Evolutionary conservation across 2,888 invertebrate species (phyloP), one percentile per base, ranked within the genome.

Genomic region (Meteorus cinctellus): DNA sequence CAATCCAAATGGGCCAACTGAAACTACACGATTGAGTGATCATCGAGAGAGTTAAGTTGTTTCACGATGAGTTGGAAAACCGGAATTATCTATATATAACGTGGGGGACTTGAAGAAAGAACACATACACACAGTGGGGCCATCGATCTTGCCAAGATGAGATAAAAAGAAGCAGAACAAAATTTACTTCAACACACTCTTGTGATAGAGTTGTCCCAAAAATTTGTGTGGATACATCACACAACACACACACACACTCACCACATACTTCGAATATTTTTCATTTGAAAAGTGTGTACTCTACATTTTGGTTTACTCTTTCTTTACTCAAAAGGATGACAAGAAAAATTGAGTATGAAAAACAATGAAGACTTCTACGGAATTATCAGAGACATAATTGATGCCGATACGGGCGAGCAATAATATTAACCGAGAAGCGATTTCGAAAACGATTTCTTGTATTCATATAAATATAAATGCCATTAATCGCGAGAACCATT

Each of bases 31-130:
- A 63, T 80, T 87, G 73, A 86, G 86, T 76, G 88, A 89, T 76
- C 86, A 87, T 74, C 86, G 87, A 29, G 89, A 89, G 68, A 89
- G 87, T 84, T 89, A 89, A 88, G 81, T 77, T 73, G 73, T 76
- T 77, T 73, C 75, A 31, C 71, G 2, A 36, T 34, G 41, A 41
- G 65, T 62, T 62, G 31, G 70, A 63, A n/a, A 34, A n/a, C 5
- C n/a, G 19, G 19, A 55, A 4, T 19, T 55, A 55, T 55, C 19
- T 19, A 55, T 55, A 19, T 55, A 55, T 6, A 8, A 55, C 19
- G n/a, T 2, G 24, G 24, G 55, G 59, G 48, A 60, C 34, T 27
- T 14, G 29, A 36, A 65, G 5, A 27, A 12, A 41, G 41, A 12
- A 41, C 34, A 34, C 34, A 12, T 41, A 60, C 31, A 59, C 14